Conservation (phyloP, 2,113 vertebrate genomes). For the Callaeas wilsoni region DNA sequence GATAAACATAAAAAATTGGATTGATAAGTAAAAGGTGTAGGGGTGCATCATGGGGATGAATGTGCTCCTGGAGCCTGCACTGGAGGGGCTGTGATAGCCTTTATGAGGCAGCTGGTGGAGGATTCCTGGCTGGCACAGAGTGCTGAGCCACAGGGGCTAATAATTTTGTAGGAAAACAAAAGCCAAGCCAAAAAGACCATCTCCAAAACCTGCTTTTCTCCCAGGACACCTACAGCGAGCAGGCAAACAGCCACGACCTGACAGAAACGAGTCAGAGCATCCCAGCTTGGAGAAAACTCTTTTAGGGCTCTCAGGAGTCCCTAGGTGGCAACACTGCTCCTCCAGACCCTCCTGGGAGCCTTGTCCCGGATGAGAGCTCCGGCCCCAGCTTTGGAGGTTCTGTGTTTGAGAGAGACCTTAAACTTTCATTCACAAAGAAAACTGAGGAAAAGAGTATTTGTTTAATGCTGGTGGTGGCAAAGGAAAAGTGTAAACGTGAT, state of each 20-base stretch:
- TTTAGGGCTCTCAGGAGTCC: not conserved
- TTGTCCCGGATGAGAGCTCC: not conserved
- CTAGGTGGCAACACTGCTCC: constrained; percentile 27
- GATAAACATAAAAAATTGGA: not conserved
- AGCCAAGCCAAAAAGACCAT: not conserved
- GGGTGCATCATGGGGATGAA: not conserved
- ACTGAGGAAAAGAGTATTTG: not conserved
- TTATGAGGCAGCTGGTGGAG: not conserved
- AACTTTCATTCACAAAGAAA: not conserved
- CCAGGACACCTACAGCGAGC: not conserved
- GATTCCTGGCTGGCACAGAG: not conserved
- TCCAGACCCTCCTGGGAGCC: not conserved
- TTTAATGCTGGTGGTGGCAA: not conserved
- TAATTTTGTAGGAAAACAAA: not conserved
- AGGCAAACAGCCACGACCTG: not conserved
- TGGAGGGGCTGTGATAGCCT: not conserved
- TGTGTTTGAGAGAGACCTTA: not conserved
- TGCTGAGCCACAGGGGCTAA: not conserved
- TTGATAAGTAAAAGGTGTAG: not conserved
- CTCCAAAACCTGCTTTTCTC: not conserved
- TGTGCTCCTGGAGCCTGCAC: fast-evolving
- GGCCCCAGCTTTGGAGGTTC: not conserved
- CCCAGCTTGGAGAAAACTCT: not conserved
- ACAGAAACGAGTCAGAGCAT: not conserved
- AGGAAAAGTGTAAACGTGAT: not conserved